These are phyloP conservation scores for Acholoe squamosa DNA, from an alignment of 2,888 invertebrate genomes.

Conservation along the genomic window DNA sequence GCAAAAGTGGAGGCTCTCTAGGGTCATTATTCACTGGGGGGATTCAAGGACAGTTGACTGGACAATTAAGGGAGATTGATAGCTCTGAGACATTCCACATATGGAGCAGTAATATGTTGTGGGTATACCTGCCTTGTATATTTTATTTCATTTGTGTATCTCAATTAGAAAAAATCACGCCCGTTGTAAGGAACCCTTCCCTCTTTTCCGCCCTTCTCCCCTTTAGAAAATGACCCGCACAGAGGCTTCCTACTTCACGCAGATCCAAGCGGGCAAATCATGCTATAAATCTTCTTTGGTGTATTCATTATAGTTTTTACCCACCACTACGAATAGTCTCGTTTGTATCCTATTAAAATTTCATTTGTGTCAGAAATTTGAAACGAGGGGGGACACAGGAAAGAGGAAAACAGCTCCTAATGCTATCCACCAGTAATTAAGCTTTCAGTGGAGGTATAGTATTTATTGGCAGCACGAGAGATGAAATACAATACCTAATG, in stretches of 20 bases:
- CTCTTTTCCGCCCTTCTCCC: neutral
- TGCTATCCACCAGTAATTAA: slow-evolving; percentile 49
- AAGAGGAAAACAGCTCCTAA: slow-evolving; percentile 28
- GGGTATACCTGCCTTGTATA: too few species aligned
- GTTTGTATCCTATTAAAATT: slow-evolving; percentile 57
- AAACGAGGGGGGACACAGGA: slow-evolving; percentile 39
- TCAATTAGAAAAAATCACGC: too few species aligned
- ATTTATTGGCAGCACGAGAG: slow-evolving; percentile 46
- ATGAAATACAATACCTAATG: slow-evolving; percentile 18
- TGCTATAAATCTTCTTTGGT: slow-evolving; percentile 45
- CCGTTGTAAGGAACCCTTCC: neutral
- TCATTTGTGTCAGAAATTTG: slow-evolving; percentile 55
- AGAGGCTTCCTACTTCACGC: neutral
- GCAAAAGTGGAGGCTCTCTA: slow-evolving; percentile 17
- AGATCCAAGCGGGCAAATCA: slow-evolving; percentile 51
- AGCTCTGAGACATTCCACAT: too few species aligned
- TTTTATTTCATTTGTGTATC: too few species aligned
- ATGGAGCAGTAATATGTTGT: too few species aligned
- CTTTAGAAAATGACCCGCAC: neutral
- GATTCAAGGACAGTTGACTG: neutral
- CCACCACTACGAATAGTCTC: slow-evolving; percentile 40
- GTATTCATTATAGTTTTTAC: slow-evolving; percentile 48
- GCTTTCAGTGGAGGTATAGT: slow-evolving; percentile 44
- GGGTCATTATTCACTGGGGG: neutral
- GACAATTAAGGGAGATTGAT: too few species aligned